phyloP scores from a whole-genome alignment of 1,140 invertebrate genomes.

The Drosophila lacteicornis region DNA sequence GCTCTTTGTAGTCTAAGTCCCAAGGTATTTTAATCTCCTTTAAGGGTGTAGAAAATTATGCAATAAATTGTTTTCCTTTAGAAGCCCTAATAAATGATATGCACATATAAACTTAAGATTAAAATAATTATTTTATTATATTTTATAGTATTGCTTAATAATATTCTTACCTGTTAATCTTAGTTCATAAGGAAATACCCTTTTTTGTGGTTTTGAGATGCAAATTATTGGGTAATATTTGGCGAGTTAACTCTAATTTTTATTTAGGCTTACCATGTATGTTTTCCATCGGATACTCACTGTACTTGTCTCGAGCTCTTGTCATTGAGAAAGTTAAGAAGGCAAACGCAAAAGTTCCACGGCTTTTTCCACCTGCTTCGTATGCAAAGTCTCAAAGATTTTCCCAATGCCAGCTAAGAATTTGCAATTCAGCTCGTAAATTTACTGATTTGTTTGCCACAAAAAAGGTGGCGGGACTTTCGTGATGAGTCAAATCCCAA shows the following conservation, averaged over 20 bases:
- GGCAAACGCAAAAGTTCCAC: constrained; percentile 16
- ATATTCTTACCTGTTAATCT: too few relatives aligned
- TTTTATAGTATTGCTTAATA: too few relatives aligned
- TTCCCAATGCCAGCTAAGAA: constrained; percentile 24
- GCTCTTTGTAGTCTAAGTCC: background rate
- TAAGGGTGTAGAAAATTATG: too few relatives aligned
- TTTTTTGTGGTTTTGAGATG: too few relatives aligned
- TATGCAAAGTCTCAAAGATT: constrained; percentile 32
- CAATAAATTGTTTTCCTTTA: too few relatives aligned
- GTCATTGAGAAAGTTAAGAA: constrained; percentile 4
- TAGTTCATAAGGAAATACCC: too few relatives aligned
- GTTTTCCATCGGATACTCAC: background rate
- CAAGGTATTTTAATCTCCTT: too few relatives aligned
- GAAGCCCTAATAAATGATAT: too few relatives aligned
- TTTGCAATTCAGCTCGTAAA: constrained; percentile 74
- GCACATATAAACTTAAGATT: too few relatives aligned
- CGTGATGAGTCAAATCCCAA: constrained; percentile 44
- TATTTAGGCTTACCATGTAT: background rate
- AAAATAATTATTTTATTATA: too few relatives aligned
- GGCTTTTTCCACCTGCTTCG: constrained; percentile 21
- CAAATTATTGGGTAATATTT: too few relatives aligned
- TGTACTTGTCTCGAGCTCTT: constrained; percentile 3
- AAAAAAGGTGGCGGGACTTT: constrained; percentile 56
- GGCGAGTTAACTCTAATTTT: background rate
- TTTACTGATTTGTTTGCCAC: constrained; percentile 54